Evolutionary conservation across 2,113 vertebrate species (phyloP).

Genomic region (Acrocephalus arundinaceus): DNA sequence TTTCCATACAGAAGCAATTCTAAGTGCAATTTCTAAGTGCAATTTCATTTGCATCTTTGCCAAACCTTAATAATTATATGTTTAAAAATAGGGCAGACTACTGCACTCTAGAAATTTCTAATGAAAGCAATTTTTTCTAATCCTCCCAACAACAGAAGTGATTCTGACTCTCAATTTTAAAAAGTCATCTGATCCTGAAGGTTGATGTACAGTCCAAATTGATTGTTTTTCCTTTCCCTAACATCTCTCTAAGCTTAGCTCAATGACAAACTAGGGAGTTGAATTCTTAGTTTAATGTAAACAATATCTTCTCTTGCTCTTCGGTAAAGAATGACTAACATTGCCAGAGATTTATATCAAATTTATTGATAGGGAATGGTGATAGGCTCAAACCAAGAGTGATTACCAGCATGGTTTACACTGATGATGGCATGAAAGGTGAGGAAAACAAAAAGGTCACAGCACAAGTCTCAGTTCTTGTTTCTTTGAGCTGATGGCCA

Average conservation of each 20-base stretch:
- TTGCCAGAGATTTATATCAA: background rate
- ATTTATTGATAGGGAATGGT: background rate
- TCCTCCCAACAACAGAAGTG: background rate
- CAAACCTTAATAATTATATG: background rate
- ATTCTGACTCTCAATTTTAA: background rate
- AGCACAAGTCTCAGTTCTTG: background rate
- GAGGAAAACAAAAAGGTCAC: background rate
- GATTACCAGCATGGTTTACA: background rate
- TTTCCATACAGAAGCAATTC: background rate
- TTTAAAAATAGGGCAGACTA: background rate
- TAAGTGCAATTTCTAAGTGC: background rate
- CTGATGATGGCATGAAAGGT: fast-evolving
- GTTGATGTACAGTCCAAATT: background rate
- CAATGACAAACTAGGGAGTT: background rate
- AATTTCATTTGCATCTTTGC: background rate
- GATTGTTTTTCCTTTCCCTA: background rate
- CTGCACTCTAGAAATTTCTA: background rate
- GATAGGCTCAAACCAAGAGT: background rate
- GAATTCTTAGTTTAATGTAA: background rate
- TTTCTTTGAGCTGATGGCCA: too few species aligned
- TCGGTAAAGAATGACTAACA: background rate
- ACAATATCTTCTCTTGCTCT: background rate
- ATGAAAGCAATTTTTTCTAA: background rate
- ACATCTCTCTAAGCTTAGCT: background rate
- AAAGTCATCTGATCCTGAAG: background rate